Conservation (phyloP, 2,888 invertebrate genomes). For the Pseudeuparius sepicola region DNA sequence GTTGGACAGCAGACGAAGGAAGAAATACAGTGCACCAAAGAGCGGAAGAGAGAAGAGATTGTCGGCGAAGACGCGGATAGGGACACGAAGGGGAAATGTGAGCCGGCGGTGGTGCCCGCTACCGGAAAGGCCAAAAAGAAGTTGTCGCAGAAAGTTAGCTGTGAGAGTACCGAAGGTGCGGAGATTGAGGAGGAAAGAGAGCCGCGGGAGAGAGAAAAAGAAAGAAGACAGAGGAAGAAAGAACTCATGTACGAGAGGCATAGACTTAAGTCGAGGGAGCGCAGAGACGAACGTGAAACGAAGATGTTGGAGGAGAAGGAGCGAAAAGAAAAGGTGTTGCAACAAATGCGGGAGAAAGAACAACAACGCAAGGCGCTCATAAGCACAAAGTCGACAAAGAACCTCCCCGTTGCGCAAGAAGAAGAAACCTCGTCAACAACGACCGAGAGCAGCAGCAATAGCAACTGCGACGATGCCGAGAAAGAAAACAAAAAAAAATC, state of each 20-base stretch:
- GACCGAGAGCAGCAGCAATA: constrained; percentile 54
- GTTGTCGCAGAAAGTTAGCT: constrained; percentile 30
- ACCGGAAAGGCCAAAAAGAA: constrained; percentile 35
- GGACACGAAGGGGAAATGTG: constrained; percentile 23
- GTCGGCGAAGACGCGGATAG: constrained; percentile 17
- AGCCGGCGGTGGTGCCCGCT: constrained; percentile 33
- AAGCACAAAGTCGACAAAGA: constrained; percentile 24
- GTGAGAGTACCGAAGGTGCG: constrained; percentile 22
- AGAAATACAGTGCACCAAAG: constrained; percentile 30
- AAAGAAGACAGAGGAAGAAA: constrained; percentile 17
- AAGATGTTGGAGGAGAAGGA: constrained; percentile 21
- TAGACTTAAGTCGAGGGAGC: constrained; percentile 19
- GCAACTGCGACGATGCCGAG: constrained; percentile 26
- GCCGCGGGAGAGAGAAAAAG: constrained; percentile 13
- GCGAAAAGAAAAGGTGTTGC: constrained; percentile 28
- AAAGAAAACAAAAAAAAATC: constrained; percentile 25
- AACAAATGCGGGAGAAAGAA: constrained; percentile 27
- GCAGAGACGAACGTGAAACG: constrained; percentile 19
- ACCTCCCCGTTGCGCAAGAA: constrained; percentile 41
- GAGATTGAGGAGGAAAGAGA: constrained; percentile 17
- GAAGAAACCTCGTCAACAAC: constrained; percentile 63
- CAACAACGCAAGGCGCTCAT: constrained; percentile 19
- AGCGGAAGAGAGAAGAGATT: constrained; percentile 29
- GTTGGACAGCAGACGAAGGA: constrained; percentile 41
- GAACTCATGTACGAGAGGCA: constrained; percentile 22